Percentiles rank a stretch among this genome's conserved stretches.
These are phyloP conservation scores for Microdon myrmicae DNA, from an alignment of 2,888 invertebrate species.

Conservation along the genomic window DNA sequence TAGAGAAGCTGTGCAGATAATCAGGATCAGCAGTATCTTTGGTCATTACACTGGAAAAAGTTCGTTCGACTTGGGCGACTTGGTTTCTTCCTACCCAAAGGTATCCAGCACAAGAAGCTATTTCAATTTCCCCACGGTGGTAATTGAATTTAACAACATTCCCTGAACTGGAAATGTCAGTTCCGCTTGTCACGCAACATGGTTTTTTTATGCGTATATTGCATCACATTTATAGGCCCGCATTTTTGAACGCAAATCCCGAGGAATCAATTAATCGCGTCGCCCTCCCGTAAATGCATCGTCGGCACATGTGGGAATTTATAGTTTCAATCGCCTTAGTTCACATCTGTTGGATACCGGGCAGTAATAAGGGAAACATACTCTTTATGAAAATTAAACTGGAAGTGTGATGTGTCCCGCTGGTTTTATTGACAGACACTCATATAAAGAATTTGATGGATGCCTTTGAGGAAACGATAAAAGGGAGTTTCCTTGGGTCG, in stretches of 20 bases:
- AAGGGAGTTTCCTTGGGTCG: too few species aligned
- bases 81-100: background rate
- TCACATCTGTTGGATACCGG: conserved; percentile 38
- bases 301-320: conserved; percentile 37
- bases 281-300: conserved; percentile 8
- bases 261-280: conserved; percentile 35
- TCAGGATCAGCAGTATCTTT: conserved; percentile 20
- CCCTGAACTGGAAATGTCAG: conserved; percentile 1
- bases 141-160: background rate
- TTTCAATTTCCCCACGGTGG: conserved; percentile 11
- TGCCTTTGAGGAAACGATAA: too few species aligned
- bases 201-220: conserved; percentile 4
- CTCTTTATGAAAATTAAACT: conserved; percentile 8
- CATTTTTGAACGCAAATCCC: conserved; percentile 38
- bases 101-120: background rate
- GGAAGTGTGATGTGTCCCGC: conserved; percentile 47
- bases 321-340: conserved; percentile 41
- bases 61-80: too few species aligned
- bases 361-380: conserved; percentile 18
- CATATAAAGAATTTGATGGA: conserved; percentile 49
- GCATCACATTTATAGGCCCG: conserved; percentile 36
- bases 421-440: conserved; percentile 49
- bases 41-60: conserved; percentile 11
- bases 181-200: conserved; percentile 38
- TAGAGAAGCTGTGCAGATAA: too few species aligned